Conservation (phyloP, 2,113 vertebrate species). For the Pomatostomus ruficeps region DNA sequence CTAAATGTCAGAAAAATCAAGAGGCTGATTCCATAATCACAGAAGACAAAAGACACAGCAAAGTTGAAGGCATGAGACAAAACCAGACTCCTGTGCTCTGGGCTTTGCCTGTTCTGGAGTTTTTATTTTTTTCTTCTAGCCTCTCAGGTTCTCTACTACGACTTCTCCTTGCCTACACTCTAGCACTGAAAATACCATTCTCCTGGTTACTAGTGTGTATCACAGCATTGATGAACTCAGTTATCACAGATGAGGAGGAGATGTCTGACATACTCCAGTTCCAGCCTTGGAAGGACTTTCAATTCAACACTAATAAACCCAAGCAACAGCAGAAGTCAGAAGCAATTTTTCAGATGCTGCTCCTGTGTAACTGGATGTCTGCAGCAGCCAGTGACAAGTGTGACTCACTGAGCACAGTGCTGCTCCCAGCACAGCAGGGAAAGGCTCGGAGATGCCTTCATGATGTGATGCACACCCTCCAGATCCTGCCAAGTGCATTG, state of each 20-base stretch:
- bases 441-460: background rate
- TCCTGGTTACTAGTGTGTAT: background rate
- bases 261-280: background rate
- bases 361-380: background rate
- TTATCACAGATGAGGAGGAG: background rate
- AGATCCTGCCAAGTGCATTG: background rate
- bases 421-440: accelerated
- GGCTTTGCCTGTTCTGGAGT: background rate
- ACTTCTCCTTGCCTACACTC: background rate
- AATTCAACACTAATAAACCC: background rate
- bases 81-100: background rate
- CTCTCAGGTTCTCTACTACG: background rate
- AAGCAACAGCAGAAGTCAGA: background rate
- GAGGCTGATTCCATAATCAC: background rate
- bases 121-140: background rate
- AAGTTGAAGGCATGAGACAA: background rate
- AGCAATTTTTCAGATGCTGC: background rate
- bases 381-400: background rate
- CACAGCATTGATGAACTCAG: accelerated
- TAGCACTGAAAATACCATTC: background rate
- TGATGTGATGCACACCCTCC: accelerated
- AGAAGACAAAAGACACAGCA: background rate
- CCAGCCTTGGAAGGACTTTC: background rate
- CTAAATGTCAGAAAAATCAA: slow-evolving; percentile 12
- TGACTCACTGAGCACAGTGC: accelerated